Percentiles rank a stretch among this genome's conserved stretches.
Conservation (phyloP, 2,888 invertebrate genomes). For the Sepioteuthis lessoniana region DNA sequence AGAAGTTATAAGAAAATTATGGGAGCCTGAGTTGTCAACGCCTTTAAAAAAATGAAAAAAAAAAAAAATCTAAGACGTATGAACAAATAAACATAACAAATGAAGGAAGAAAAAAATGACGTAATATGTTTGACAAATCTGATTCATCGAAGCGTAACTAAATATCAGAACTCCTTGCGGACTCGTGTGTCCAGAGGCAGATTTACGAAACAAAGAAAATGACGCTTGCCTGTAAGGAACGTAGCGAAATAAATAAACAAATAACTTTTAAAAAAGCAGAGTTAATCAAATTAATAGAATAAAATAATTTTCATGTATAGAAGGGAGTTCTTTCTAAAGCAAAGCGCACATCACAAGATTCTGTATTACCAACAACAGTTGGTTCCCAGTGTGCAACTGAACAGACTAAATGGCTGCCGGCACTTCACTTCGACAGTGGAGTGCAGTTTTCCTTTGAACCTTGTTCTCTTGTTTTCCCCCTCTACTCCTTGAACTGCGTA, state of each 20-base stretch:
- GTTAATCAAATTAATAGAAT: not conserved
- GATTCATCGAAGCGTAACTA: not conserved
- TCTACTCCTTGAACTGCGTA: not conserved
- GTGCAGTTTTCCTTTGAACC: not conserved
- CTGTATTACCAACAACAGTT: not conserved
- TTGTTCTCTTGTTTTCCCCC: not conserved
- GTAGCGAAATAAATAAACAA: not conserved
- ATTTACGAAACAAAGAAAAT: not conserved
- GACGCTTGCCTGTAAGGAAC: not conserved
- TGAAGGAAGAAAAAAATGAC: too few relatives aligned
- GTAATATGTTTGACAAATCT: not conserved
- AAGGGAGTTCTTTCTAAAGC: not conserved
- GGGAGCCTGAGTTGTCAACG: too few relatives aligned
- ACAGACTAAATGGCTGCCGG: not conserved
- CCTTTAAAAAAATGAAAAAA: too few relatives aligned
- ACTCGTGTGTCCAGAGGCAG: not conserved
- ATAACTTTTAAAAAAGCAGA: not conserved
- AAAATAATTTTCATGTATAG: not conserved
- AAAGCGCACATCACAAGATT: not conserved
- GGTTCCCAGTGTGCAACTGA: not conserved
- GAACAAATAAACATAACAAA: too few relatives aligned
- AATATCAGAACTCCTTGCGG: not conserved
- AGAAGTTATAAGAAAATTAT: too few relatives aligned
- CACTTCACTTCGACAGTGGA: not conserved
- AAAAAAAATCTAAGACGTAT: too few relatives aligned